Conservation (phyloP, 2,888 invertebrate species). For the Drosophila ezoana region DNA sequence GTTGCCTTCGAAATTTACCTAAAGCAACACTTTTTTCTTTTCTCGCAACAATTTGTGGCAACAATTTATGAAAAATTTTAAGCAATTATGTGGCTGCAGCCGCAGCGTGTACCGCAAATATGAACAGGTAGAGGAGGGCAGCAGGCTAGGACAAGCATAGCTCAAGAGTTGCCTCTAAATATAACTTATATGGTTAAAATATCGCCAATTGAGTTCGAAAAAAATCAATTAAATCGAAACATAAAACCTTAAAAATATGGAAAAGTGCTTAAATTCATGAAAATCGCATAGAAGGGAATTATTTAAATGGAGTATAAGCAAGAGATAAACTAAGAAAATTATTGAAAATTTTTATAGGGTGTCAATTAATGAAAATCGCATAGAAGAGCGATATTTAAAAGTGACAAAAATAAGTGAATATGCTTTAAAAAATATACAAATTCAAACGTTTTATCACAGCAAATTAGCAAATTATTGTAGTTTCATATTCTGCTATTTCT, state of each 20-base stretch:
- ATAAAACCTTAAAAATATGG: neutral
- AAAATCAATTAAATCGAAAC: neutral
- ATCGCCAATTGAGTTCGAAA: neutral
- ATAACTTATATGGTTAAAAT: too few relatives aligned
- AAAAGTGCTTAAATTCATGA: neutral
- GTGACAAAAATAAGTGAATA: too few relatives aligned
- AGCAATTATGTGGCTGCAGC: conserved; percentile 66
- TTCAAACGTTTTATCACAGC: neutral
- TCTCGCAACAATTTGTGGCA: conserved; percentile 55
- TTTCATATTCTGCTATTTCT: conserved; percentile 1
- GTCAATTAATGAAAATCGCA: too few relatives aligned
- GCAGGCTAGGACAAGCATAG: neutral
- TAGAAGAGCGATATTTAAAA: neutral
- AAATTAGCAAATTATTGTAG: neutral
- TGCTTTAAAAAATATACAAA: too few relatives aligned
- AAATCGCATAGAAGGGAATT: too few relatives aligned
- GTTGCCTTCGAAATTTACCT: conserved; percentile 41
- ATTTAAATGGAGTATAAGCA: too few relatives aligned
- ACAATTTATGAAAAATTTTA: conserved; percentile 70
- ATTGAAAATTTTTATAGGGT: too few relatives aligned
- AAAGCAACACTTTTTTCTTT: conserved; percentile 26
- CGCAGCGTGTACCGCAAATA: conserved; percentile 38
- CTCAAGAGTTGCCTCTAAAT: neutral
- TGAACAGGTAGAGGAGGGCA: conserved; percentile 12
- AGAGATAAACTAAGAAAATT: too few relatives aligned